Base-by-base conservation (phyloP, 2,113 vertebrate genomes). In the Chiloscyllium plagiosum region DNA sequence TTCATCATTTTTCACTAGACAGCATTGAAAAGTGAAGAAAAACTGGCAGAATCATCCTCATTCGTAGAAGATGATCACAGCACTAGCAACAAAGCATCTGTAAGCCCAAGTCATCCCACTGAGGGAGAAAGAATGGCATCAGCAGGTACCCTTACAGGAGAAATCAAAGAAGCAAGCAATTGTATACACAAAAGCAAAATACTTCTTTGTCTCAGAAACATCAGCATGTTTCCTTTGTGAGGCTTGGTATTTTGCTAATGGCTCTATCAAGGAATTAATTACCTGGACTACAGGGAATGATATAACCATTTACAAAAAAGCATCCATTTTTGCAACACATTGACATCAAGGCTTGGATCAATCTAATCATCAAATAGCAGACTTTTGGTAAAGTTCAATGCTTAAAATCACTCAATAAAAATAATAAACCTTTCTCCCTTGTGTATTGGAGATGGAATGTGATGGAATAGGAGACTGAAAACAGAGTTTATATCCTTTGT, bases 11-110 rank as follows among this genome's bases (percentile, higher is more conserved):
- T 37, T 66, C 89, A 66, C 89, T 68, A 68, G n/a, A 68, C 22
- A 37, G 89, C 89, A 93, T 61, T 22, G 61, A 93, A 65, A 93
- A 93, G 33, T 93, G 89, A 37, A 65, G n/a, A 93, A 68, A 37
- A 42, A 66, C n/a, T 66, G 61, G 61, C 61, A 66, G 61, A 33
- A 33, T 66, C 29, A 93, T 5, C 61, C 61, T n/a, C 22, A 19
- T 42, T 72, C 93, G 24, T 52, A 69, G 61, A 93, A 37, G 65
- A 95, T 95, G 93, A 95, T 95, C 22, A 50, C 24, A 29, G 37
- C 1, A 47, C 19, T 37, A 95, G 42, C 68, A 10, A 50, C n/a
- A 70, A 29, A 95, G 68, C 2, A 2, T 17, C 93, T 95, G 65
- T 70, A 22, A 50, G 68, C 10, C 15, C 68, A 69, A 24, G 93